These are phyloP conservation scores for Dinothrombium tinctorium DNA, from an alignment of 1,140 invertebrate genomes.

Conservation along the genomic window DNA sequence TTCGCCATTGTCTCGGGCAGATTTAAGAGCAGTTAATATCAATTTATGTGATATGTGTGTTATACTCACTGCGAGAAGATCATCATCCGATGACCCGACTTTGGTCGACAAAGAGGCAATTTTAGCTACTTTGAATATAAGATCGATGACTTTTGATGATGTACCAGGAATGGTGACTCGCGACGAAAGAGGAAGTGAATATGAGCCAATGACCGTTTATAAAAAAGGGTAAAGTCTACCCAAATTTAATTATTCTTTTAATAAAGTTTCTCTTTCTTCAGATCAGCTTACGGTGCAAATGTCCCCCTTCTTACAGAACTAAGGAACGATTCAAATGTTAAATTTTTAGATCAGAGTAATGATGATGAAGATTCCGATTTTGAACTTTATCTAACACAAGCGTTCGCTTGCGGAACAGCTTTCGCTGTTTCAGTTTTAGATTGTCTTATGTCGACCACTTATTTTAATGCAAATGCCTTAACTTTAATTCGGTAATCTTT, in stretches of 20 bases:
- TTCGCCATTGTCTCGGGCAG: slow-evolving; percentile 88
- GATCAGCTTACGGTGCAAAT: too few relatives aligned
- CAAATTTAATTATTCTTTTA: not conserved
- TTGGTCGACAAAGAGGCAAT: slow-evolving; percentile 98
- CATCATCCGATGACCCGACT: slow-evolving; percentile 89
- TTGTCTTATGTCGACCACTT: slow-evolving; percentile 97
- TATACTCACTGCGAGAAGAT: slow-evolving; percentile 83
- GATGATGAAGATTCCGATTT: slow-evolving; percentile 98
- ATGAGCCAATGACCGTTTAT: too few relatives aligned
- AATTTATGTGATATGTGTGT: slow-evolving; percentile 98
- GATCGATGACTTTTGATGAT: slow-evolving; percentile 97
- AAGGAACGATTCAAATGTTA: slow-evolving; percentile 97
- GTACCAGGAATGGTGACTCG: too few relatives aligned
- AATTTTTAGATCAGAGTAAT: slow-evolving; percentile 99
- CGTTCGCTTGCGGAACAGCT: slow-evolving; percentile 96
- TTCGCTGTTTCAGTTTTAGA: slow-evolving; percentile 98
- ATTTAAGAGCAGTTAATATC: slow-evolving; percentile 91
- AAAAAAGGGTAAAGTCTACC: too few relatives aligned
- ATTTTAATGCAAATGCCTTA: slow-evolving; percentile 98
- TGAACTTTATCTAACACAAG: slow-evolving; percentile 94
- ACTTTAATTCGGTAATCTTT: slow-evolving; percentile 92
- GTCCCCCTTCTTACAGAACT: slow-evolving; percentile 87
- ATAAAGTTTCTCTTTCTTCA: not conserved
- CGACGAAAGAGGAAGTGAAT: too few relatives aligned
- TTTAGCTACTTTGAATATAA: slow-evolving; percentile 95